phyloP scores from a whole-genome alignment of 1,140 invertebrate genomes.

The Thrips palmi region DNA sequence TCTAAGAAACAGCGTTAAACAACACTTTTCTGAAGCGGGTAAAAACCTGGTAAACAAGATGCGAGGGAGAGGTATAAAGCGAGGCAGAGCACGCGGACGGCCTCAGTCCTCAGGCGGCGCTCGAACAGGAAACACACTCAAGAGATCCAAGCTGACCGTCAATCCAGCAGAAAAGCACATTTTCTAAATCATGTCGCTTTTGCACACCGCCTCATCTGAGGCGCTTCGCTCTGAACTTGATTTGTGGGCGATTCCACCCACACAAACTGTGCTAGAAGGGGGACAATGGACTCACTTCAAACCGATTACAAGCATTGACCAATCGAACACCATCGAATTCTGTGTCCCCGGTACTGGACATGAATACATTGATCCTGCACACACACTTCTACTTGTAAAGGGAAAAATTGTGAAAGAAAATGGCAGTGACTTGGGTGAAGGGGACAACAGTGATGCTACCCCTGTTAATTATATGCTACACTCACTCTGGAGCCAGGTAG shows the following conservation, averaged over 20 bases:
- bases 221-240: constrained; percentile 23
- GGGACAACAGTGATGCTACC: constrained; percentile 14
- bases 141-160: constrained; percentile 7
- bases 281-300: constrained; percentile 22
- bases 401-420: constrained; percentile 16
- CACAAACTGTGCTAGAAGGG: constrained; percentile 23
- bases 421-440: constrained; percentile 12
- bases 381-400: constrained; percentile 22
- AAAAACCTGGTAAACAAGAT: constrained; percentile 15
- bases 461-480: constrained; percentile 14
- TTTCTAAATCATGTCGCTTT: constrained; percentile 15
- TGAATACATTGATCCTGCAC: constrained; percentile 22
- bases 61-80: constrained; percentile 10
- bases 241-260: constrained; percentile 24
- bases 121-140: constrained; percentile 6
- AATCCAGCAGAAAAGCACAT: constrained; percentile 7
- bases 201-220: constrained; percentile 16
- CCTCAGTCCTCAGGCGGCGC: constrained; percentile 5
- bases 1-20: constrained; percentile 15
- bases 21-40: constrained; percentile 13
- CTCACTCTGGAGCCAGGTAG: constrained; percentile 10
- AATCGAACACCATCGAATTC: constrained; percentile 25
- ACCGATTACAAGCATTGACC: constrained; percentile 21
- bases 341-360: constrained; percentile 20
- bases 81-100: constrained; percentile 13